Evolutionary conservation across 2,113 vertebrate species (phyloP).

Genomic region (Xiphophorus maculatus): DNA sequence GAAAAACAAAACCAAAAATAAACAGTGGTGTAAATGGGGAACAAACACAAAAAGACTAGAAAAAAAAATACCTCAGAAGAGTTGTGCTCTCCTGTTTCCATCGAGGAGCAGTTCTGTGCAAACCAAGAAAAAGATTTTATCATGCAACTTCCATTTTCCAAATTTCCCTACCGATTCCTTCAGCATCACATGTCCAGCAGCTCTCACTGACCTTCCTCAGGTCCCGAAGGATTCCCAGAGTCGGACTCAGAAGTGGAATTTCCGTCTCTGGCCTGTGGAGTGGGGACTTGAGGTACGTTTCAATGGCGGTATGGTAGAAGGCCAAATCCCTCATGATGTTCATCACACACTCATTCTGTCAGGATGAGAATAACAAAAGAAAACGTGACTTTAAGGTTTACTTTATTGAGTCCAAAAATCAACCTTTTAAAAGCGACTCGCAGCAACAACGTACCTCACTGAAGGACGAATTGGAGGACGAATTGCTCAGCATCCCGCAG

Average conservation of each 20-base stretch:
- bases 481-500: constrained; percentile 68
- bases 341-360: constrained; percentile 70
- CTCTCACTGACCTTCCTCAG: constrained; percentile 55
- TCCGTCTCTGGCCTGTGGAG: constrained; percentile 3
- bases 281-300: constrained; percentile 36
- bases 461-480: constrained; percentile 66
- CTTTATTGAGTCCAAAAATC: background rate
- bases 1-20: background rate
- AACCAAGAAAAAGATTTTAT: constrained; percentile 46
- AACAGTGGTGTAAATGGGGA: constrained; percentile 1
- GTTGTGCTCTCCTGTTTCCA: background rate
- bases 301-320: constrained; percentile 57
- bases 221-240: constrained; percentile 30
- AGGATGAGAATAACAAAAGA: constrained; percentile 2
- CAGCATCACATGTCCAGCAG: background rate
- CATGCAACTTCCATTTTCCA: constrained; percentile 26
- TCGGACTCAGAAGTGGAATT: background rate
- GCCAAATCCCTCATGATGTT: constrained; percentile 75
- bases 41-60: constrained; percentile 20
- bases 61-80: constrained; percentile 53
- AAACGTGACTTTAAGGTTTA: background rate
- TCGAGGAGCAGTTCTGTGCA: constrained; percentile 58
- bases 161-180: constrained; percentile 44
- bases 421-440: background rate
- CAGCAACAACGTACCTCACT: constrained; percentile 69